Base-by-base conservation (phyloP, 2,113 vertebrate species). In the Rafetus swinhoei region DNA sequence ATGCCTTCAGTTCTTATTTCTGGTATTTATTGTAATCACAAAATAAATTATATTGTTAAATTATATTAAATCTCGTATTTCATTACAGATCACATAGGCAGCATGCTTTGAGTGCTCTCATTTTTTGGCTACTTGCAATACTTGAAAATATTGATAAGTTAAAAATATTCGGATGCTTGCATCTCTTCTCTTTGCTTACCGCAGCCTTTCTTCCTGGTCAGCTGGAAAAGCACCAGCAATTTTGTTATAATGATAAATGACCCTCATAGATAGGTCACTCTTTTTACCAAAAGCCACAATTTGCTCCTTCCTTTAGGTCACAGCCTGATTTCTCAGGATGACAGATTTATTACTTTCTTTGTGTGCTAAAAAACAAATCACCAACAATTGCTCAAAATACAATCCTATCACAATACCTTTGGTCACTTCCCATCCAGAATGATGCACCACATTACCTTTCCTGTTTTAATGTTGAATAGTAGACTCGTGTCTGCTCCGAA, bases 181-280 rank as follows among this genome's bases (percentile, higher is more conserved):
- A 97, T 98, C 97, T 97, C 95, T 96, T 94, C 72, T 98, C 98
- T 98, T 97, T 99, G 99, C 99, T 99, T 98, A 99, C 98, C 92
- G 87, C 97, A 98, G 98, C 98, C 98, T 98, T 99, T 99, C 98
- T 97, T 98, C 97, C 98, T 94, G 97, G 98, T 98, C 97, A 96
- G 98, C 98, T 96, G 95, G 97, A 97, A 98, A 94, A 97, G 96
- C 94, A 97, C 97, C 96, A 98, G 98, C 98, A 98, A 97, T 98
- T 99, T 99, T 98, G 98, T 99, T 99, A 96, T 95, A 97, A 98
- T 99, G 99, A 99, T 99, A 97, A 99, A 99, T 99, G 98, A 97
- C 94, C 93, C 96, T 90, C 97, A 97, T 97, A 98, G 98, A 98
- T 98, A 98, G 99, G 99, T 98, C 98, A 98, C 98, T 98, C 98